Conservation (phyloP, 2,888 invertebrate species). For the Aphodius granarius region DNA sequence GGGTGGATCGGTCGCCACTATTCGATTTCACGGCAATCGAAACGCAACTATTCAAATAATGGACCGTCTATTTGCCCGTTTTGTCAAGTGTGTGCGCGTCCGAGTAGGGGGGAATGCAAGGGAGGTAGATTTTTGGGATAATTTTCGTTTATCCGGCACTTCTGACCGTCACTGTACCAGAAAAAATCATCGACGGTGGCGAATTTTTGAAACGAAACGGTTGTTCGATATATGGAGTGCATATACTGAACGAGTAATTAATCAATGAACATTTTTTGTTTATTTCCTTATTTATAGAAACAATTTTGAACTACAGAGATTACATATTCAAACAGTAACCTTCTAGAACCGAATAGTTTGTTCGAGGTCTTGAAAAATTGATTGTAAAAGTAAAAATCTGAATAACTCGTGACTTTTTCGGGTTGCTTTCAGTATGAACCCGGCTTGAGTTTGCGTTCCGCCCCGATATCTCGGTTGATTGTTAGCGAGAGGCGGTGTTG, state of each 20-base stretch:
- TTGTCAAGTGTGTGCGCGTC: neutral
- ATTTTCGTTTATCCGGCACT: neutral
- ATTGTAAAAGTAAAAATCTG: too few relatives aligned
- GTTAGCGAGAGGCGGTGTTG: neutral
- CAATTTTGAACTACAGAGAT: too few relatives aligned
- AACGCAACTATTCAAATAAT: neutral
- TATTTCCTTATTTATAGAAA: neutral
- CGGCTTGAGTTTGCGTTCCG: neutral
- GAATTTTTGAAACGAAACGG: neutral
- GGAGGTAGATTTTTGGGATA: neutral
- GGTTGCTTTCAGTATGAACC: neutral
- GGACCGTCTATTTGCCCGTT: neutral
- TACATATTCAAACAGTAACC: too few relatives aligned
- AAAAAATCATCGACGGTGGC: neutral
- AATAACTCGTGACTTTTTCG: too few relatives aligned
- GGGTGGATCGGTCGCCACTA: neutral
- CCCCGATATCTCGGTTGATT: neutral
- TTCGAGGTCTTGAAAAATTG: too few relatives aligned
- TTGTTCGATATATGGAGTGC: neutral
- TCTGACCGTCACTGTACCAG: neutral
- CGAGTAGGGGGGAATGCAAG: neutral
- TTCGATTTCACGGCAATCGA: neutral
- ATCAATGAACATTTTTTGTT: neutral
- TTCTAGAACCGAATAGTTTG: too few relatives aligned
- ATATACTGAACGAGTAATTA: neutral